Evolutionary conservation across 2,797 vertebrate species (phyloP).

Genomic region (Zenarchopterus dispar): DNA sequence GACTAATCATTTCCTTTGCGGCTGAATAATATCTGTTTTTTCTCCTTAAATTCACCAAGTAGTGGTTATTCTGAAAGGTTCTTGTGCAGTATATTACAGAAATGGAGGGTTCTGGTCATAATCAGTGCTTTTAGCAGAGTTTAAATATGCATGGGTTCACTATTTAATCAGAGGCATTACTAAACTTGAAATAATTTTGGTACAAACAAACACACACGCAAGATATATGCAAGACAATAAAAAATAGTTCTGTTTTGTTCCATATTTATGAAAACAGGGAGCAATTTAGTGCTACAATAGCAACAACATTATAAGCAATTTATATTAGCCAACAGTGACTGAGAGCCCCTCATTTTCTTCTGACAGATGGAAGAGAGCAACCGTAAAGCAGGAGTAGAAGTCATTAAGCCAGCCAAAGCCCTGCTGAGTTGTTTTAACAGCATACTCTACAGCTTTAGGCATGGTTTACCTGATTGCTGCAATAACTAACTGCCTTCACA

Average conservation of each 20-base stretch:
- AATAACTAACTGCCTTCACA: constrained; percentile 67
- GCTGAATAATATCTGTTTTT: background rate
- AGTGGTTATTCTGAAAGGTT: background rate
- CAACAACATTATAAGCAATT: constrained; percentile 39
- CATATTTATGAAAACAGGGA: constrained; percentile 29
- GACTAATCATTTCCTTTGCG: too few relatives aligned
- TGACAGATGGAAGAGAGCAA: constrained; percentile 75
- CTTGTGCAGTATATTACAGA: too few relatives aligned
- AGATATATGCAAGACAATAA: too few relatives aligned
- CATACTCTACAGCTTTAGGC: constrained; percentile 60
- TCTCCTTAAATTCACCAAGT: constrained; percentile 13
- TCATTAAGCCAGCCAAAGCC: constrained; percentile 76
- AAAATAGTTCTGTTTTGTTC: background rate
- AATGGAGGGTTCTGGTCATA: too few relatives aligned
- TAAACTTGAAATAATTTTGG: too few relatives aligned
- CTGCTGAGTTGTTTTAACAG: constrained; percentile 75
- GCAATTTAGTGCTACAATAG: constrained; percentile 43
- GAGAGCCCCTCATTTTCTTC: constrained; percentile 67
- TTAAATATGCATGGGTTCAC: too few relatives aligned
- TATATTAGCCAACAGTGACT: constrained; percentile 68
- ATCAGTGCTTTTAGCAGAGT: too few relatives aligned
- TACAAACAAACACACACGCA: too few relatives aligned
- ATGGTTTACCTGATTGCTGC: constrained; percentile 72
- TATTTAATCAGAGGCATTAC: too few relatives aligned
- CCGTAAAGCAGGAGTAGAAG: constrained; percentile 73